phyloP scores from a whole-genome alignment of 1,140 invertebrate species.

The Phocides pigmalion region DNA sequence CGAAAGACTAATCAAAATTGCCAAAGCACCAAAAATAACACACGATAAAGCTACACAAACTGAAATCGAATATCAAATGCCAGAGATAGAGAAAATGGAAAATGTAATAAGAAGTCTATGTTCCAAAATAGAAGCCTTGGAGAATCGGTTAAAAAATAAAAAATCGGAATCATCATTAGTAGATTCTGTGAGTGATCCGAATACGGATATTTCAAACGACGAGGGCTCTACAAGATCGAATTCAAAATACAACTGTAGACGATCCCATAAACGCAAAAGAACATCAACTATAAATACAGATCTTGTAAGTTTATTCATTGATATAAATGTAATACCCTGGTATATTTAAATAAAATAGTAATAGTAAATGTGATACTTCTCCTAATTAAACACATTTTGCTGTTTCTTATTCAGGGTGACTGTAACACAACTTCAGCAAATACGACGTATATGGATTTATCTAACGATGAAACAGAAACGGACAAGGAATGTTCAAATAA shows the following conservation, averaged over 20 bases:
- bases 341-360: too few relatives aligned
- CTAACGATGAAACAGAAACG: slow-evolving; percentile 9
- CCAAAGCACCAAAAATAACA: slow-evolving; percentile 18
- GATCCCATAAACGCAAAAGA: slow-evolving; percentile 38
- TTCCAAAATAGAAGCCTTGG: slow-evolving; percentile 38
- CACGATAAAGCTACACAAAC: slow-evolving; percentile 44
- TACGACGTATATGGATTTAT: slow-evolving; percentile 10
- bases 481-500: slow-evolving; percentile 9
- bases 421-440: slow-evolving; percentile 1
- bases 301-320: slow-evolving; percentile 25
- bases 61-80: slow-evolving; percentile 36
- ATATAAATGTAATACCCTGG: neutral
- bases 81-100: slow-evolving; percentile 44
- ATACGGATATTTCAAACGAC: slow-evolving; percentile 35
- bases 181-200: slow-evolving; percentile 15
- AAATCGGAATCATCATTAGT: slow-evolving; percentile 26
- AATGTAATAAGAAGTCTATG: slow-evolving; percentile 38
- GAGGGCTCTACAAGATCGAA: slow-evolving; percentile 6
- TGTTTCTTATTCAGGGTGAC: slow-evolving; percentile 19
- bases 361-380: neutral
- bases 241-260: neutral
- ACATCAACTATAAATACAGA: slow-evolving; percentile 32
- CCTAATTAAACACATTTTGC: neutral
- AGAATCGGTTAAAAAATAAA: slow-evolving; percentile 40
- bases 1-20: slow-evolving; percentile 10